A percentile compares a stretch with the other conserved stretches of the same genome.
Conservation (phyloP, 1,140 invertebrate genomes). For the Tachypleus tridentatus region DNA sequence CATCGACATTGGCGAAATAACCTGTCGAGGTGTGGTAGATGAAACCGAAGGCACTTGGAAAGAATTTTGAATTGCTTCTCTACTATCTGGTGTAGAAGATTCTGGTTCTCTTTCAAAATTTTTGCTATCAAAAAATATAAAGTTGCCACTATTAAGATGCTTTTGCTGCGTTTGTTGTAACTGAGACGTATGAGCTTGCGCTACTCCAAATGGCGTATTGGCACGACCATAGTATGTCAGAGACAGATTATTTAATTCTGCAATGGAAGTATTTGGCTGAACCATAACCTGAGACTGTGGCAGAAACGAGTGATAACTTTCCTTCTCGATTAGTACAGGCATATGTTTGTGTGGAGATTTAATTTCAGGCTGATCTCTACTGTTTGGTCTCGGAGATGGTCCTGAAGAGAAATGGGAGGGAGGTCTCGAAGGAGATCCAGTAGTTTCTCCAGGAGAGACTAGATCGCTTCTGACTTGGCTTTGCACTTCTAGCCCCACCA, state of each 20-base stretch:
- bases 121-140: conserved; percentile 13
- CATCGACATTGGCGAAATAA: conserved; percentile 5
- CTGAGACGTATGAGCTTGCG: background rate
- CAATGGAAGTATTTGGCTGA: too few relatives aligned
- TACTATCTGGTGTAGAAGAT: conserved; percentile 9
- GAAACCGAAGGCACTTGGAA: conserved; percentile 27
- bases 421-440: conserved; percentile 16
- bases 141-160: background rate
- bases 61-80: conserved; percentile 20
- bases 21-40: conserved; percentile 21
- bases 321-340: background rate
- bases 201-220: background rate
- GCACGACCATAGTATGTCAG: background rate
- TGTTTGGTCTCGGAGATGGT: conserved; percentile 9
- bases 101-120: conserved; percentile 14
- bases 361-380: background rate
- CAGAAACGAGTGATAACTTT: background rate
- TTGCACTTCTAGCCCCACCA: background rate
- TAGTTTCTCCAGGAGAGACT: background rate
- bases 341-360: background rate
- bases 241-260: background rate
- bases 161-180: background rate
- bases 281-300: conserved; percentile 3
- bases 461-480: background rate
- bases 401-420: conserved; percentile 16